phyloP scores from a whole-genome alignment of 2,113 vertebrate species.

The Zeus faber region DNA sequence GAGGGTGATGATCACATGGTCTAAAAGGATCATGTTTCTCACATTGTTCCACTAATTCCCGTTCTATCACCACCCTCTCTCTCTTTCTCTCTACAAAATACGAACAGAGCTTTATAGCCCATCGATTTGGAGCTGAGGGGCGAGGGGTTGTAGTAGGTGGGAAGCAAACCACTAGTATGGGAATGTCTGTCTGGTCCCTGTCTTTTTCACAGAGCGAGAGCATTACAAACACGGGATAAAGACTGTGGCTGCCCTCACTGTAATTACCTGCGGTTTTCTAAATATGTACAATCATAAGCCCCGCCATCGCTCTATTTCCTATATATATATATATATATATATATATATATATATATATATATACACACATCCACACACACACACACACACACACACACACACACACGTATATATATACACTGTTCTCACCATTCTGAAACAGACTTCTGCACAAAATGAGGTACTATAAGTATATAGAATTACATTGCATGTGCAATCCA shows the following conservation, averaged over 20 bases:
- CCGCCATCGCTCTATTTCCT: slow-evolving; percentile 21
- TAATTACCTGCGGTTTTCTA: slow-evolving; percentile 65
- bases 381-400: too few relatives aligned
- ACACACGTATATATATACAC: too few relatives aligned
- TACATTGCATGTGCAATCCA: too few relatives aligned
- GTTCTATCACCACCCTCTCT: slow-evolving; percentile 15
- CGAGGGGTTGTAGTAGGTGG: slow-evolving; percentile 36
- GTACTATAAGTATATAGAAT: too few relatives aligned
- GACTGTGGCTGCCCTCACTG: slow-evolving; percentile 47
- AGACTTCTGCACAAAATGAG: too few relatives aligned
- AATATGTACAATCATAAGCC: slow-evolving; percentile 47
- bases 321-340: too few relatives aligned
- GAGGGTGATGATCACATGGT: slow-evolving; percentile 53
- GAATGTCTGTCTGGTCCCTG: slow-evolving; percentile 24
- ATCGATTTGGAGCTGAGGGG: slow-evolving; percentile 23
- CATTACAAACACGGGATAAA: slow-evolving; percentile 37
- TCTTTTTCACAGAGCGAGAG: slow-evolving; percentile 37
- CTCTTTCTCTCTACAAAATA: too few relatives aligned
- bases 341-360: too few relatives aligned
- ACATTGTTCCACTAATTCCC: slow-evolving; percentile 26
- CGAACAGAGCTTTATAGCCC: slow-evolving; percentile 21
- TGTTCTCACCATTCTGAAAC: not conserved
- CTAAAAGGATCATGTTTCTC: slow-evolving; percentile 31
- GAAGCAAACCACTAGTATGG: slow-evolving; percentile 33
- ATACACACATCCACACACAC: too few relatives aligned